phyloP scores from a whole-genome alignment of 2,113 vertebrate genomes.

The Dendrocopos noguchii region DNA sequence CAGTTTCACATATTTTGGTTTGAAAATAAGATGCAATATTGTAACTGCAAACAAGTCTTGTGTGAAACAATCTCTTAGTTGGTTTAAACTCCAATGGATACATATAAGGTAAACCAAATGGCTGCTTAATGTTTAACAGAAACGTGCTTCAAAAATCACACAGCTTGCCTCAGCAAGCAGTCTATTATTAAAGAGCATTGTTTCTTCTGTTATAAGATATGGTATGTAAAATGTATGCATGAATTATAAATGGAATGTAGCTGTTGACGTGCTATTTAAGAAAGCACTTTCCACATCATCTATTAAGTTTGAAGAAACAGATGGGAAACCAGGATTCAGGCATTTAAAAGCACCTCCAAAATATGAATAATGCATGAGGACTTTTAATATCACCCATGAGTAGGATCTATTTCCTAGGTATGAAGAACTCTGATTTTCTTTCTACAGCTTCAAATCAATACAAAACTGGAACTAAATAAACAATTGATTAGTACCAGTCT shows the following conservation, averaged over 20 bases:
- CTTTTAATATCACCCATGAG: neutral
- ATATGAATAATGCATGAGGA: slow-evolving; percentile 1
- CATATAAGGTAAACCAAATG: neutral
- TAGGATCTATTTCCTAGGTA: neutral
- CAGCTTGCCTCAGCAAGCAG: neutral
- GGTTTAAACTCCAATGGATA: neutral
- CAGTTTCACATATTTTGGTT: neutral
- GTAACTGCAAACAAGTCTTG: neutral
- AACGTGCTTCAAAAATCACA: neutral
- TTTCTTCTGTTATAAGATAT: neutral
- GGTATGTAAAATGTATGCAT: neutral
- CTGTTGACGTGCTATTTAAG: neutral
- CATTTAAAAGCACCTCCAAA: slow-evolving; percentile 10
- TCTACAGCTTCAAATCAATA: neutral
- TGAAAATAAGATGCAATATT: neutral
- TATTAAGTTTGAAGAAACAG: neutral
- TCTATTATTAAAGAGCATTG: neutral
- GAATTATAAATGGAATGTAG: neutral
- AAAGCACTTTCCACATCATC: neutral
- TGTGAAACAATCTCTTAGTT: neutral
- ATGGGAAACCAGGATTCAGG: neutral
- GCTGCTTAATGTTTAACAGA: neutral
- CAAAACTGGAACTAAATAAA: neutral
- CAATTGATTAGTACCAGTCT: neutral
- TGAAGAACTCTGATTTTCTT: neutral